These are phyloP conservation scores for Euwallacea fornicatus DNA, from an alignment of 1,140 invertebrate species.

Conservation along the genomic window DNA sequence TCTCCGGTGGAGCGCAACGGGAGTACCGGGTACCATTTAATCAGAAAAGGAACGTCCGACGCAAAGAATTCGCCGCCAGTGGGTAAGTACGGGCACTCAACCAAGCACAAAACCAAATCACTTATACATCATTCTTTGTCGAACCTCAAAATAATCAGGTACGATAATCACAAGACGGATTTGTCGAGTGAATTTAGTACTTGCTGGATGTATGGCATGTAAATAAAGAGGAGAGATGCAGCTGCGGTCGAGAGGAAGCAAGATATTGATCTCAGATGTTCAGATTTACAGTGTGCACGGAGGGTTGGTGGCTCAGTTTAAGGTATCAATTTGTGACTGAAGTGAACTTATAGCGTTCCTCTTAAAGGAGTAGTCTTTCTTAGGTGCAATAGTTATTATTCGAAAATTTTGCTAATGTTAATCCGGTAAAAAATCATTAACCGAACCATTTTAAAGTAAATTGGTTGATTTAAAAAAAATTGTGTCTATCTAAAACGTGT, in stretches of 20 bases:
- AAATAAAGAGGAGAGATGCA: background rate
- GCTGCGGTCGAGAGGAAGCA: background rate
- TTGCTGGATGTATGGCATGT: background rate
- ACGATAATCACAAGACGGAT: conserved; percentile 5
- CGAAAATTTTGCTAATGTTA: too few relatives aligned
- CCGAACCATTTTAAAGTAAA: too few relatives aligned
- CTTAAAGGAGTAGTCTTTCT: too few relatives aligned
- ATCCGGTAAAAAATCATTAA: too few relatives aligned
- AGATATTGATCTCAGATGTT: background rate
- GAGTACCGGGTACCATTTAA: background rate
- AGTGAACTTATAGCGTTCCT: too few relatives aligned
- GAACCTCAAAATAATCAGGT: conserved; percentile 2
- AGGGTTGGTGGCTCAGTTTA: too few relatives aligned
- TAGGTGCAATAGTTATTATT: too few relatives aligned
- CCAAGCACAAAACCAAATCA: conserved; percentile 1
- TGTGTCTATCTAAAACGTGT: too few relatives aligned
- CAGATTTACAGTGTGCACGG: too few relatives aligned
- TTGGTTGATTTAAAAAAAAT: too few relatives aligned
- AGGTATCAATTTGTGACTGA: too few relatives aligned
- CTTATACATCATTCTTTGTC: conserved; percentile 4
- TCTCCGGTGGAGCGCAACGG: background rate
- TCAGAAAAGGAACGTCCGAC: background rate
- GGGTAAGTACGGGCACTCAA: background rate
- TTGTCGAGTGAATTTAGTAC: conserved; percentile 2
- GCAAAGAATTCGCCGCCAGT: background rate